Evolutionary conservation across 2,113 vertebrate species (phyloP).

Genomic region (Corythaixoides concolor): DNA sequence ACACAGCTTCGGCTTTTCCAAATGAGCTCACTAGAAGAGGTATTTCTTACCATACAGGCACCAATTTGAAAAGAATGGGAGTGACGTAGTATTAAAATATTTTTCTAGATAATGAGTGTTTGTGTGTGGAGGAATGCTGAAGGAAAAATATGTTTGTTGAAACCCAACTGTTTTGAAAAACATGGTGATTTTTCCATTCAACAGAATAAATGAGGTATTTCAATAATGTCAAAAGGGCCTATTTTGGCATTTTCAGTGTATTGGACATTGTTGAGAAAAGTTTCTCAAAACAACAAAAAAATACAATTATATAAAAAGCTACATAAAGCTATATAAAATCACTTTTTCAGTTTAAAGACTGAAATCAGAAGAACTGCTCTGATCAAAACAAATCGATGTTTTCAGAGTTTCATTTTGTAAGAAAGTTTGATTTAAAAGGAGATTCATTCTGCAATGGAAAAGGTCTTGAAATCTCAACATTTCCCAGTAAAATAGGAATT

Average conservation of each 20-base stretch:
- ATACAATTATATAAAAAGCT: neutral
- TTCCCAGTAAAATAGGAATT: neutral
- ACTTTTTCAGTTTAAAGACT: neutral
- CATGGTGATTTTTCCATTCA: neutral
- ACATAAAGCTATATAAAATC: neutral
- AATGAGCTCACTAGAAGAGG: neutral
- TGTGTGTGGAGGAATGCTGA: neutral
- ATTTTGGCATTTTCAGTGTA: neutral
- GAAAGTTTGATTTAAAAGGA: neutral
- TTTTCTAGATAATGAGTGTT: slow-evolving; percentile 5
- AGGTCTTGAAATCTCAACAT: neutral
- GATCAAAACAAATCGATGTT: neutral
- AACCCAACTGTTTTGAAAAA: neutral
- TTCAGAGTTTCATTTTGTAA: neutral
- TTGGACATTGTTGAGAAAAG: neutral
- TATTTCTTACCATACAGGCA: neutral
- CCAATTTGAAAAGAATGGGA: neutral
- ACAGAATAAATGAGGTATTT: neutral
- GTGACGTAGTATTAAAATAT: slow-evolving; percentile 4
- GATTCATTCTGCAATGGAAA: neutral
- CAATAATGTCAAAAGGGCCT: neutral
- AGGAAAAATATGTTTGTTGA: neutral
- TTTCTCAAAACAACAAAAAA: neutral
- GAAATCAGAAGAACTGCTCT: neutral
- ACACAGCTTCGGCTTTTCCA: neutral